These are phyloP conservation scores for Acipenser transmontanus DNA, from an alignment of 2,797 vertebrate species.

Conservation along the genomic window DNA sequence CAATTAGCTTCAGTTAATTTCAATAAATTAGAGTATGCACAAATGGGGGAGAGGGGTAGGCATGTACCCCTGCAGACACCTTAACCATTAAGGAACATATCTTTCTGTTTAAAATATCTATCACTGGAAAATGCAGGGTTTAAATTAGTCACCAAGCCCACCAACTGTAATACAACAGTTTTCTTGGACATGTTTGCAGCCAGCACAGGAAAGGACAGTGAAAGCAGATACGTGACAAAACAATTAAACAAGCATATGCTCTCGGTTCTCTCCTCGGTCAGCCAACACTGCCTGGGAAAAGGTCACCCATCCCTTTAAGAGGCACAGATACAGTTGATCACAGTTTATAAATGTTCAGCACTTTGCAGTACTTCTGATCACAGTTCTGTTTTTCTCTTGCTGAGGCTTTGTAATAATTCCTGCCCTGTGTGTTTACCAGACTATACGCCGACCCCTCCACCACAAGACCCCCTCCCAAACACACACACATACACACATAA, in stretches of 20 bases:
- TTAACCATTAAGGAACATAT: too few species aligned
- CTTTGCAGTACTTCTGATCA: not conserved
- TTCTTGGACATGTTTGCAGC: not conserved
- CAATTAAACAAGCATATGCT: too few species aligned
- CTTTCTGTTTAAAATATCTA: too few species aligned
- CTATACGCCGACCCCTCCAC: not conserved
- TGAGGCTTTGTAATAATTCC: not conserved
- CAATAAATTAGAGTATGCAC: too few species aligned
- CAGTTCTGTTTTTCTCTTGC: slow-evolving; percentile 4
- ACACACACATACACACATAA: not conserved
- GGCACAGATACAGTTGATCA: not conserved
- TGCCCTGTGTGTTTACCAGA: slow-evolving; percentile 6
- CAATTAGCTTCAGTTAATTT: too few species aligned
- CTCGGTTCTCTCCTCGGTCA: not conserved
- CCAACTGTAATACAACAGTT: slow-evolving; percentile 30
- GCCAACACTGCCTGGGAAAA: not conserved
- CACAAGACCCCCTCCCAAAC: not conserved
- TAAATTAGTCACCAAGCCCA: slow-evolving; percentile 44
- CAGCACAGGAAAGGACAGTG: not conserved
- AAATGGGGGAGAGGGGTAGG: too few species aligned
- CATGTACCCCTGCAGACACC: too few species aligned
- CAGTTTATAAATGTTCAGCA: not conserved
- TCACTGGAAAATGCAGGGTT: slow-evolving; percentile 29
- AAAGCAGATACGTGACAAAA: not conserved
- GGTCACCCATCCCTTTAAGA: slow-evolving; percentile 1